Evolutionary conservation across 2,797 vertebrate species (phyloP), one percentile per base, ranked within the genome.

Genomic region (Neosalanx taihuensis): DNA sequence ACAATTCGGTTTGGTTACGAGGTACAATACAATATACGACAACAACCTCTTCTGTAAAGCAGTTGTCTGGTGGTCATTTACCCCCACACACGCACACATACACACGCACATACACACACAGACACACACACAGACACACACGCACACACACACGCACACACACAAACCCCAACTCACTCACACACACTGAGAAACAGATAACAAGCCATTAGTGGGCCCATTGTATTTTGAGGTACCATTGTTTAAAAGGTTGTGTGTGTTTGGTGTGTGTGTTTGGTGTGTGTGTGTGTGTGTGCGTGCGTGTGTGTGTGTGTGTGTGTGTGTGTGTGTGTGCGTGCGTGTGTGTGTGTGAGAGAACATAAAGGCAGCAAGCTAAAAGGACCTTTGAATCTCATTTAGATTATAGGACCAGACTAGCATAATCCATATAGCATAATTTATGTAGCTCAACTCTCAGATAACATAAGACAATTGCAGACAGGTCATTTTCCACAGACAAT

Each of bases 321-420:
- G 18, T 30, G 53, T 69, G 30, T 49, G 26, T 46, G 58, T 20
- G 30, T 58, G 31, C 17, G 61, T 75, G 67, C 67, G 3, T 70
- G 13, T 17, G 0, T 64, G 20, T 59, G 18, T 37, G 53, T n/a
- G 53, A 64, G 57, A 74, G 37, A 69, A 3, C 67, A 70, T 72
- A 67, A 41, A 62, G 30, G 60, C n/a, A 53, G 10, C 12, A 20
- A 76, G 61, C 63, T 63, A 72, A 71, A 29, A 76, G 85, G 82
- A 85, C 79, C 79, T 82, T 83, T 86, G 67, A 72, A 78, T 87
- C 29, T 75, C 37, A 74, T 85, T 76, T 64, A 61, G 76, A 46
- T 37, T 71, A 77, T 23, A 26, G 15, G 37, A 41, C 10, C 10
- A 41, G 37, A 41, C 37, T 2, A 41, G 51, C 3, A 53, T 64